phyloP scores from a whole-genome alignment of 2,888 invertebrate genomes.

The Sphaeridia pumilis region DNA sequence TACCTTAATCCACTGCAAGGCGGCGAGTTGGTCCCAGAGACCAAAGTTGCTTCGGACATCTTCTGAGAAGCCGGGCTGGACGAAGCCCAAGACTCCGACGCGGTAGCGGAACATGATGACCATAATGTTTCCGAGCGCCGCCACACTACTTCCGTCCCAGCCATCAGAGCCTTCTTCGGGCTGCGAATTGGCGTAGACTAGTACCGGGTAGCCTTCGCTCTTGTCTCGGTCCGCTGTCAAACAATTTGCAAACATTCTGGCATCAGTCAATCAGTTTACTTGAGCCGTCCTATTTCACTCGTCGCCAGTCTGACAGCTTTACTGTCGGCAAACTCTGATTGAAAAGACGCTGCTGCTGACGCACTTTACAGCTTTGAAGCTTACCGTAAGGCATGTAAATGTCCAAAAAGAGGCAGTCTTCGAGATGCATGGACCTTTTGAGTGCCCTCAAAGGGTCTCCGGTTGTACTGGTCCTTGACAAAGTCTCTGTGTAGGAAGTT shows the following conservation, averaged over 20 bases:
- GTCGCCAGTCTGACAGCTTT: too few species aligned
- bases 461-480: conserved; percentile 19
- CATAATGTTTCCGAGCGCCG: conserved; percentile 34
- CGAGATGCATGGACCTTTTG: conserved; percentile 25
- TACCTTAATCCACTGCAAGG: conserved; percentile 34
- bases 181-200: conserved; percentile 32
- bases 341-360: too few species aligned
- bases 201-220: conserved; percentile 27
- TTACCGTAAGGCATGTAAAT: conserved; percentile 22
- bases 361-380: too few species aligned
- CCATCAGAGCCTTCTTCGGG: conserved; percentile 28
- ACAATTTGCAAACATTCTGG: too few species aligned
- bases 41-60: conserved; percentile 33
- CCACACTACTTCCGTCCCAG: conserved; percentile 32
- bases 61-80: conserved; percentile 28
- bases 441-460: conserved; percentile 23
- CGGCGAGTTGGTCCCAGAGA: conserved; percentile 34
- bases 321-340: too few species aligned
- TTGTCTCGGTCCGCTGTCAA: conserved; percentile 24
- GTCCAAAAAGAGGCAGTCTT: conserved; percentile 33
- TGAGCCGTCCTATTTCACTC: too few species aligned
- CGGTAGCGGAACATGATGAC: conserved; percentile 32
- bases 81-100: conserved; percentile 31
- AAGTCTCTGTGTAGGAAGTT: conserved; percentile 18
- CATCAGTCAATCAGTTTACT: too few species aligned